Evolutionary conservation across 2,888 invertebrate genomes (phyloP).

Genomic region (Sarcophaga rosellei): DNA sequence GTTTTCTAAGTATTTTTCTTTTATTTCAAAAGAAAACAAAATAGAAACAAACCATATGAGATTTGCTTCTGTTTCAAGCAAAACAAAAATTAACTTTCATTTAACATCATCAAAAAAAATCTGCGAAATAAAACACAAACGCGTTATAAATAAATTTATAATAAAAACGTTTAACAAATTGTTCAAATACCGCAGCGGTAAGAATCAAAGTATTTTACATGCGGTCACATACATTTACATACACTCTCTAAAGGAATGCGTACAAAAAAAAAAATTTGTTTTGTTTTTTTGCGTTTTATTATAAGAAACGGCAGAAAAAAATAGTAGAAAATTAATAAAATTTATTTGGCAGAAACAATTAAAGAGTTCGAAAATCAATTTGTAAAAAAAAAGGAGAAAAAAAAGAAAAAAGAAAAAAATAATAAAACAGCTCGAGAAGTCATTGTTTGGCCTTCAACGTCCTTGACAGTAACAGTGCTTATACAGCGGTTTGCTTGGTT

Average conservation of each 20-base stretch:
- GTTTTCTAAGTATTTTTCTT: slow-evolving; percentile 4
- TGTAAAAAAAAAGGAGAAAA: background rate
- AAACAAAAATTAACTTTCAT: too few relatives aligned
- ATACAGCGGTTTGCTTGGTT: background rate
- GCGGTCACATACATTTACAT: background rate
- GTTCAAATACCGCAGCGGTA: slow-evolving; percentile 14
- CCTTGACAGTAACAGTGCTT: slow-evolving; percentile 67
- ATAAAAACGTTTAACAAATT: background rate
- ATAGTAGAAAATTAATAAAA: slow-evolving; percentile 17
- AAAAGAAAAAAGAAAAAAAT: background rate
- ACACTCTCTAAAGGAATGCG: background rate
- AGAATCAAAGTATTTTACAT: slow-evolving; percentile 4
- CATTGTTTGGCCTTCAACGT: slow-evolving; percentile 71
- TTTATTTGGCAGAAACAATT: slow-evolving; percentile 29
- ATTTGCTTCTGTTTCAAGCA: too few relatives aligned
- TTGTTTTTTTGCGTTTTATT: slow-evolving; percentile 14
- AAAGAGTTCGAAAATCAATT: slow-evolving; percentile 47
- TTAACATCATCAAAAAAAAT: too few relatives aligned
- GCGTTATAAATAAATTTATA: background rate
- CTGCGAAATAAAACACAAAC: background rate
- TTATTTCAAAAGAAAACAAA: too few relatives aligned
- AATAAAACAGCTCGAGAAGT: slow-evolving; percentile 48
- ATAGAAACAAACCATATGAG: too few relatives aligned
- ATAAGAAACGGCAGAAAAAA: slow-evolving; percentile 9
- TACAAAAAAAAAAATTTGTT: background rate